phyloP scores from a whole-genome alignment of 2,797 vertebrate species.

The Salmo trutta region DNA sequence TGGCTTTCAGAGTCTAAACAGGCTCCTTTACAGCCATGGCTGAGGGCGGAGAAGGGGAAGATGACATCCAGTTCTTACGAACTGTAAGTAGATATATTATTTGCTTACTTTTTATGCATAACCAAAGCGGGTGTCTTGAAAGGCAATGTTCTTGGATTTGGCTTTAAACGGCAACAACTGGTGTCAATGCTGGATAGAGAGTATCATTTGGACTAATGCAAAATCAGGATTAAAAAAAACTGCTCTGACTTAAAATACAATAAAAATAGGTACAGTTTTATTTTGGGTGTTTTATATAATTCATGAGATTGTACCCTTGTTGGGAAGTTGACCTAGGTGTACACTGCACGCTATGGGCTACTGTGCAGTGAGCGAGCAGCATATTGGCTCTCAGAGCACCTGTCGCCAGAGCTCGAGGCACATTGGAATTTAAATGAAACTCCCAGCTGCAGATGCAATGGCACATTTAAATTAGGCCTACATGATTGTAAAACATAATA shows the following conservation, averaged over 20 bases:
- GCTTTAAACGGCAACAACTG: not conserved
- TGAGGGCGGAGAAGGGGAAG: slow-evolving; percentile 95
- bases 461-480: slow-evolving; percentile 24
- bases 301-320: slow-evolving; percentile 1
- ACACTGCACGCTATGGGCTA: not conserved
- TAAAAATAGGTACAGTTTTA: not conserved
- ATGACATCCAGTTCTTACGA: slow-evolving; percentile 98
- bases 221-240: not conserved
- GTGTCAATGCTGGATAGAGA: not conserved
- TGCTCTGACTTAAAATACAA: not conserved
- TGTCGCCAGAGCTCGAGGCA: slow-evolving; percentile 59
- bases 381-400: slow-evolving; percentile 55
- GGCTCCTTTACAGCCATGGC: slow-evolving; percentile 93
- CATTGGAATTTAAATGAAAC: slow-evolving; percentile 51
- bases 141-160: not conserved
- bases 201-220: not conserved
- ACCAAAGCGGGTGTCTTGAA: slow-evolving; percentile 8
- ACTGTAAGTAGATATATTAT: slow-evolving; percentile 86
- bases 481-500: not conserved
- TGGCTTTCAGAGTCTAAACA: slow-evolving; percentile 84
- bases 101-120: slow-evolving; percentile 19
- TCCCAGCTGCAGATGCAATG: slow-evolving; percentile 62
- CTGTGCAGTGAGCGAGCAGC: not conserved
- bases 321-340: slow-evolving; percentile 15
- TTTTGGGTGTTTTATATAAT: slow-evolving; percentile 2